Conservation (phyloP, 1,140 invertebrate genomes). For the Mylabris phalerata region DNA sequence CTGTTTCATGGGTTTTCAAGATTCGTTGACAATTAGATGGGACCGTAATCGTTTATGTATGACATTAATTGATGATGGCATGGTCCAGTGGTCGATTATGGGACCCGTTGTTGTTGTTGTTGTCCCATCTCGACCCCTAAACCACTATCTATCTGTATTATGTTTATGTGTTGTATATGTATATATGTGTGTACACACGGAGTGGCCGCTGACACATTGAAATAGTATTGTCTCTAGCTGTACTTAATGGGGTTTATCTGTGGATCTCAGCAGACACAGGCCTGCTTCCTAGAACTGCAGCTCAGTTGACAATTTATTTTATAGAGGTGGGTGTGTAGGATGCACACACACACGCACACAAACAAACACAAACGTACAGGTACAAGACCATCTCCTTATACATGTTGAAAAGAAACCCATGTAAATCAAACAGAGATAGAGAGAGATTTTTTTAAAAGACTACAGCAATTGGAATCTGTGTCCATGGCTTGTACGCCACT, state of each 20-base stretch:
- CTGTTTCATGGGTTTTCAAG: too few relatives aligned
- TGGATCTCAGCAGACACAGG: constrained; percentile 36
- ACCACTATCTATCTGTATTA: too few relatives aligned
- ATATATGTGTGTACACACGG: constrained; percentile 20
- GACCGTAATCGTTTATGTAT: too few relatives aligned
- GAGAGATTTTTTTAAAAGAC: constrained; percentile 22
- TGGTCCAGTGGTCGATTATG: too few relatives aligned
- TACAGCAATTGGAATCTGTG: constrained; percentile 38
- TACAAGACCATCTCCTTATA: constrained; percentile 20
- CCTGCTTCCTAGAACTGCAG: constrained; percentile 41
- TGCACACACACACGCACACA: constrained; percentile 20
- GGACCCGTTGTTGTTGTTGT: too few relatives aligned
- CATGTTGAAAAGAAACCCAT: constrained; percentile 17
- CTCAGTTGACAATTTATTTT: constrained; percentile 45
- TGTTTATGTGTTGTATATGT: background rate
- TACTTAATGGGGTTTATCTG: constrained; percentile 43
- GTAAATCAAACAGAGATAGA: constrained; percentile 20
- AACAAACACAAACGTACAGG: constrained; percentile 15
- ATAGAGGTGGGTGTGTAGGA: constrained; percentile 44
- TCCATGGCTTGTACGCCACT: constrained; percentile 37
- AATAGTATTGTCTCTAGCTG: constrained; percentile 44
- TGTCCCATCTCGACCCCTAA: too few relatives aligned
- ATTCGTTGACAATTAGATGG: too few relatives aligned
- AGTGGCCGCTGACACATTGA: constrained; percentile 40
- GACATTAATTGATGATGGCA: too few relatives aligned